Evolutionary conservation across 2,888 invertebrate species (phyloP), one percentile per base, ranked within the genome.

Genomic region (Drosophila rubida): DNA sequence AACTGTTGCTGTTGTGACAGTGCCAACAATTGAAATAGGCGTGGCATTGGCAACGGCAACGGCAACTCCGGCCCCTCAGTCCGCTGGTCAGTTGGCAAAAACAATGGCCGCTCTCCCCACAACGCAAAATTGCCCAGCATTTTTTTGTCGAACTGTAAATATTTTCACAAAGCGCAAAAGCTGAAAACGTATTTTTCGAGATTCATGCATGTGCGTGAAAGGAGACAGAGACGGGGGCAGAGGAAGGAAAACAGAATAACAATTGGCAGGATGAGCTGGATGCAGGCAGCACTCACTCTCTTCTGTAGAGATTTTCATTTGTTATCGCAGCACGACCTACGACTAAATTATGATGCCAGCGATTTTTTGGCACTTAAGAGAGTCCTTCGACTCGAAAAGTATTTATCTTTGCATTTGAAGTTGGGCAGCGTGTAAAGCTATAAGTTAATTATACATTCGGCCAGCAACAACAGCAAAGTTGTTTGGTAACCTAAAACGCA

Each of bases 381-480:
- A 35, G 53, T 46, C 32, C 41, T 42, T 16, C 30, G 50, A 65
- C 27, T 57, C 37, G 39, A 68, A 68, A 68, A 59, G 62, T 73
- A 73, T 68, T 62, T 60, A 59, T 44, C 35, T 53, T 55, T n/a
- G 51, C 35, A 69, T 51, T 41, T 59, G 57, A 70, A 64, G 50
- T 42, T 42, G 44, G 13, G 16, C 37, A 16, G 54, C 50, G 53
- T 67, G 81, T 71, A 80, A 83, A 75, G 69, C 68, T 66, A 66
- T 80, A 83, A 81, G 75, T 83, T 83, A 83, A 81, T 81, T 80
- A 80, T 76, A 54, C 51, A 63, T 66, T 68, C 60, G 19, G 39
- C 39, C 27, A 37, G 23, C 25, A 42, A 22, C 27, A 50, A 25
- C 49, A 49, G 23, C 37, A 54, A 41, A 11, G 50, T 66, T 69